Evolutionary conservation across 2,888 invertebrate genomes (phyloP).

Genomic region (Chymomyza amoena): DNA sequence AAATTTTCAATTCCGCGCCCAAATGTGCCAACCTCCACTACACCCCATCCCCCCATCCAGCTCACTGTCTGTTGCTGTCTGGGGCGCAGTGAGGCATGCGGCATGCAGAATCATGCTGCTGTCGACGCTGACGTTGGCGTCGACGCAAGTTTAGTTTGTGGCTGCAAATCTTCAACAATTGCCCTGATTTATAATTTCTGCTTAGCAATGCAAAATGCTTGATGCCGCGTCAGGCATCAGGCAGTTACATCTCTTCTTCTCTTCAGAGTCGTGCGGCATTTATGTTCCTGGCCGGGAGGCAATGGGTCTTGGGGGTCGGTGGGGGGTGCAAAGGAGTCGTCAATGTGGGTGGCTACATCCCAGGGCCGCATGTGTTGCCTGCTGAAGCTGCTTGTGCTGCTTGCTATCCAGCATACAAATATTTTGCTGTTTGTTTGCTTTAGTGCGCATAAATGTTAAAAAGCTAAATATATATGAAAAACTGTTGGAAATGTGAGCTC

Average conservation of each 20-base stretch:
- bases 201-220: slow-evolving; percentile 75
- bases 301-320: background rate
- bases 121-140: slow-evolving; percentile 7
- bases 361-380: slow-evolving; percentile 61
- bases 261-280: background rate
- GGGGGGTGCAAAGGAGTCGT: background rate
- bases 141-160: slow-evolving; percentile 60
- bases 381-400: slow-evolving; percentile 1
- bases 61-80: slow-evolving; percentile 1
- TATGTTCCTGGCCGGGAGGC: background rate
- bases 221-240: slow-evolving; percentile 57
- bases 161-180: slow-evolving; percentile 74
- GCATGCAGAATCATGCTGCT: background rate
- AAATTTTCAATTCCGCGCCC: slow-evolving; percentile 24
- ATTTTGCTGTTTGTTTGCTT: slow-evolving; percentile 73
- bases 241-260: background rate
- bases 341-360: slow-evolving; percentile 29
- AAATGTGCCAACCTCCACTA: background rate
- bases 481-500: background rate
- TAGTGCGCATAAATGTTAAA: slow-evolving; percentile 63
- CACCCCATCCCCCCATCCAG: background rate
- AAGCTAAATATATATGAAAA: background rate
- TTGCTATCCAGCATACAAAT: slow-evolving; percentile 62
- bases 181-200: slow-evolving; percentile 75
- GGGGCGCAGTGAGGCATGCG: background rate